These are phyloP conservation scores for Parazoanthus atlanticus DNA, from an alignment of 92 coral and sea anemone genomes.

Conservation along the genomic window DNA sequence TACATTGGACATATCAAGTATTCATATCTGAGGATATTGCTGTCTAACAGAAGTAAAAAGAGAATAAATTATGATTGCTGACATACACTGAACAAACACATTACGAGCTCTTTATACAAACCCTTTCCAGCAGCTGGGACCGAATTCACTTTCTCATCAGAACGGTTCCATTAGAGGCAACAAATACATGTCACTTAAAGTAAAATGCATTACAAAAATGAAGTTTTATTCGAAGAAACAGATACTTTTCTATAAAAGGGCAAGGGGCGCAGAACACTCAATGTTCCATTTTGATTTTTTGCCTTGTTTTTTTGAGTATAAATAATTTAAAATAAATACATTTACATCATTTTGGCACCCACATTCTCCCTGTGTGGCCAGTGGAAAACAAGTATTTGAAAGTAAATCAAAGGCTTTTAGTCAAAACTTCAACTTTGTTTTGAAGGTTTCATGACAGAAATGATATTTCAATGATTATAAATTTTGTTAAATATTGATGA, in stretches of 20 bases:
- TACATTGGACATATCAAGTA: constrained; percentile 73
- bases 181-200: constrained; percentile 31
- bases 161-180: constrained; percentile 47
- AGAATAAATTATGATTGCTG: constrained; percentile 85
- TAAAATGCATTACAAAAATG: constrained; percentile 33
- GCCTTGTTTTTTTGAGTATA: not conserved
- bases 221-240: constrained; percentile 13
- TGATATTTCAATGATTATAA: constrained; percentile 23
- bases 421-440: constrained; percentile 42
- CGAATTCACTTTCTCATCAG: constrained; percentile 80
- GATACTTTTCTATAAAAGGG: constrained; percentile 31
- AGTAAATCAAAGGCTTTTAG: constrained; percentile 46
- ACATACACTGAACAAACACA: constrained; percentile 96
- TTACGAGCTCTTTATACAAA: constrained; percentile 76
- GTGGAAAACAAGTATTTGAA: constrained; percentile 21
- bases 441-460: constrained; percentile 47
- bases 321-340: constrained; percentile 24
- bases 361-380: constrained; percentile 45
- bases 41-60: constrained; percentile 67
- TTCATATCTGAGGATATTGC: constrained; percentile 82
- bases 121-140: constrained; percentile 77
- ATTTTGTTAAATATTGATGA: constrained; percentile 35
- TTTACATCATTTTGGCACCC: constrained; percentile 27
- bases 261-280: constrained; percentile 21
- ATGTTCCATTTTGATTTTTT: constrained; percentile 30